Conservation (phyloP, 1,140 invertebrate species). For the Drosophila repleta region DNA sequence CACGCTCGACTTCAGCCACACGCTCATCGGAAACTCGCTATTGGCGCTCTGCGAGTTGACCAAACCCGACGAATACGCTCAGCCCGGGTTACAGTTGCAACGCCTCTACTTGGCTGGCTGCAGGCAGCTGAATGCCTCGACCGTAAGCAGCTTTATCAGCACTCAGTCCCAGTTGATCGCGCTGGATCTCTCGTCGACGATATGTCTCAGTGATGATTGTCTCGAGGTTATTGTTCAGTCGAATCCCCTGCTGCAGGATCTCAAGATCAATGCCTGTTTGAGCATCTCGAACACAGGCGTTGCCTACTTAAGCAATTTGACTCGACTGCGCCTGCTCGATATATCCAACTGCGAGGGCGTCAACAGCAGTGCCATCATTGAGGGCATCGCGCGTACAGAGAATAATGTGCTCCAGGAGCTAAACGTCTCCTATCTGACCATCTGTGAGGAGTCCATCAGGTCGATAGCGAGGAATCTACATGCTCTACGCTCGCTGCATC, state of each 20-base stretch:
- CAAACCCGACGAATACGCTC: constrained; percentile 55
- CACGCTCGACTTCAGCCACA: constrained; percentile 87
- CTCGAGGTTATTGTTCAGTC: constrained; percentile 86
- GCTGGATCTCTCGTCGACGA: constrained; percentile 87
- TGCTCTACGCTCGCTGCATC: constrained; percentile 86
- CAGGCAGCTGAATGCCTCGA: constrained; percentile 87
- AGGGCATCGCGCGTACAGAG: constrained; percentile 85
- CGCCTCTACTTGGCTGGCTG: constrained; percentile 86
- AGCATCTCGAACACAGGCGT: constrained; percentile 87
- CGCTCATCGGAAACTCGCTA: constrained; percentile 87
- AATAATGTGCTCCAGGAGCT: constrained; percentile 85
- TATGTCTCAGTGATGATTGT: constrained; percentile 87
- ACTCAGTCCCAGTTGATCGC: constrained; percentile 86
- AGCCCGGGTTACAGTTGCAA: constrained; percentile 84
- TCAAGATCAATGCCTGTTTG: constrained; percentile 86
- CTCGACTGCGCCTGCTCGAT: constrained; percentile 86
- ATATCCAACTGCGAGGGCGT: constrained; percentile 88
- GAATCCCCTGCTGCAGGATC: constrained; percentile 85
- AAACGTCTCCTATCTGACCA: constrained; percentile 86
- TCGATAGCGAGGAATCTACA: constrained; percentile 85
- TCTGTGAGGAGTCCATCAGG: constrained; percentile 87
- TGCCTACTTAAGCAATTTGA: constrained; percentile 85
- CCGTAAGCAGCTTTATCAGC: constrained; percentile 85
- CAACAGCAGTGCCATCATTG: constrained; percentile 86
- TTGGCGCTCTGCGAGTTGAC: constrained; percentile 84